These are phyloP conservation scores for Lasioglossum malachurum DNA, from an alignment of 2,888 invertebrate species.

Conservation along the genomic window DNA sequence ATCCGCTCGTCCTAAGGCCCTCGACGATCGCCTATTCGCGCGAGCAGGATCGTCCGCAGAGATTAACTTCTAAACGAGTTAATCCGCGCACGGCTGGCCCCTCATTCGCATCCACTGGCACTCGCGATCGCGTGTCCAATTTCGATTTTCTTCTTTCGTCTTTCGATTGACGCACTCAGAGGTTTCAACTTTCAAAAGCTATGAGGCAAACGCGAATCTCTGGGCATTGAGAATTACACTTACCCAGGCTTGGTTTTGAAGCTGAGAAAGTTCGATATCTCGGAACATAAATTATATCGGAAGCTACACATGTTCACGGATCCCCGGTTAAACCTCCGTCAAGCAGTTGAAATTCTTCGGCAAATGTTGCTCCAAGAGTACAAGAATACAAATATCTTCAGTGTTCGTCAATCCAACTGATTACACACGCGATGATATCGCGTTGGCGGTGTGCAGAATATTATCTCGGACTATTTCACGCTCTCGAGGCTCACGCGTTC, in stretches of 20 bases:
- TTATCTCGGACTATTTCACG: conserved; percentile 29
- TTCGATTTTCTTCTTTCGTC: neutral
- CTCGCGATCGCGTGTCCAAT: neutral
- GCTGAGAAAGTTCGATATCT: neutral
- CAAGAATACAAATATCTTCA: neutral
- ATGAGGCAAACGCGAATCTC: no score
- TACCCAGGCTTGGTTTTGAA: neutral
- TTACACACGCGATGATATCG: neutral
- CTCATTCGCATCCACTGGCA: conserved; percentile 34
- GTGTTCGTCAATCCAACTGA: conserved; percentile 10
- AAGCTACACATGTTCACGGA: neutral
- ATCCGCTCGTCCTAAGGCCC: neutral
- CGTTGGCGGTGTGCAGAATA: conserved; percentile 32
- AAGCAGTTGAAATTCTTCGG: neutral
- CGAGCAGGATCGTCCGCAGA: conserved; percentile 68
- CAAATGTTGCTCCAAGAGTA: neutral
- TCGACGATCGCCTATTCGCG: conserved; percentile 27
- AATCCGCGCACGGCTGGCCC: conserved; percentile 66
- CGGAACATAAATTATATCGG: neutral
- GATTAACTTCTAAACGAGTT: conserved; percentile 78
- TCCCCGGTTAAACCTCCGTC: neutral
- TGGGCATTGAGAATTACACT: neutral
- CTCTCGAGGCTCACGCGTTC: conserved; percentile 10
- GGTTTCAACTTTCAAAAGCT: no score
- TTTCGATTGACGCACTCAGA: no score